phyloP scores from a whole-genome alignment of 2,888 invertebrate species.

The Eupeodes latifasciatus region DNA sequence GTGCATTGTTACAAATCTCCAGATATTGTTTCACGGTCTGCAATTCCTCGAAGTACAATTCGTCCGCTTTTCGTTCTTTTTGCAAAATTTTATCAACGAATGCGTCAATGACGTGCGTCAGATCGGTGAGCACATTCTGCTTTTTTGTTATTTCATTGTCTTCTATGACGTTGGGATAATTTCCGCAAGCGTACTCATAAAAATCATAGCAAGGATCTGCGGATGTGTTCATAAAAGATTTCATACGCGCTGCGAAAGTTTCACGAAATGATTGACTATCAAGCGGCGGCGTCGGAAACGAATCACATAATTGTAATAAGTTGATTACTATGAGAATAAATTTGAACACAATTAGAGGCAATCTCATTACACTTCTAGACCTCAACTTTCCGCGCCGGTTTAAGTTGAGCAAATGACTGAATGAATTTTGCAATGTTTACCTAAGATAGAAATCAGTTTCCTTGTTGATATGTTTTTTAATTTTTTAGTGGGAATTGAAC shows the following conservation, averaged over 20 bases:
- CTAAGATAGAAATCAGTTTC: not conserved
- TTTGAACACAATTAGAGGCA: not conserved
- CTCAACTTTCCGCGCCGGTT: not conserved
- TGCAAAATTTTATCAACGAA: constrained; percentile 76
- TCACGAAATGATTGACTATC: constrained; percentile 65
- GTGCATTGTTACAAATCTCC: constrained; percentile 78
- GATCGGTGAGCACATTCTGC: constrained; percentile 80
- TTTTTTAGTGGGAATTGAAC: not conserved
- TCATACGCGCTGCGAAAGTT: constrained; percentile 79
- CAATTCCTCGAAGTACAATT: constrained; percentile 78
- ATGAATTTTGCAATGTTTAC: not conserved
- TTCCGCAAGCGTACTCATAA: constrained; percentile 82
- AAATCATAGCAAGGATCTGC: constrained; percentile 82
- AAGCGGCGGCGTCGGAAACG: not conserved
- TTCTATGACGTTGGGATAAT: constrained; percentile 79
- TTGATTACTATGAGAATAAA: not conserved
- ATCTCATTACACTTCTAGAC: constrained; percentile 20
- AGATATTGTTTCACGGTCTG: constrained; percentile 79
- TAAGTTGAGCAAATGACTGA: not conserved
- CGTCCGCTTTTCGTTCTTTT: constrained; percentile 64
- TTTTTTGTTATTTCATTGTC: constrained; percentile 77
- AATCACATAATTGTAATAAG: not conserved
- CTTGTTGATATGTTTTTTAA: not conserved
- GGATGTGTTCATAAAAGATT: constrained; percentile 80
- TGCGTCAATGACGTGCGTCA: constrained; percentile 78